A percentile compares a stretch with the other conserved stretches of the same genome.
Conservation (phyloP, 2,797 vertebrate genomes). For the Lateolabrax maculatus region DNA sequence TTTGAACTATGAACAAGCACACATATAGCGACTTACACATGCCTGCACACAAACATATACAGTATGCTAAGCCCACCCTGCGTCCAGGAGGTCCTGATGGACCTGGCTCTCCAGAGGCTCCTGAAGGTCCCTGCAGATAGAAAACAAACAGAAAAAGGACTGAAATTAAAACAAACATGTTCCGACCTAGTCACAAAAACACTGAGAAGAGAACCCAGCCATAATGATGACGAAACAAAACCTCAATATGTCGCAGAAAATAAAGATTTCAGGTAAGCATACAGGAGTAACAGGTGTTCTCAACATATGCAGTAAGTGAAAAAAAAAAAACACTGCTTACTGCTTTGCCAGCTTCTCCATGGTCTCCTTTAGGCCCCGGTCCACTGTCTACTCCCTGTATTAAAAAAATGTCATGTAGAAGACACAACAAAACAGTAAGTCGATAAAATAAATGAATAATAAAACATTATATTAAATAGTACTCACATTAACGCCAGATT, state of each 20-base stretch:
- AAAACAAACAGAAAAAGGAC: neutral
- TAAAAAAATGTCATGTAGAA: slow-evolving; percentile 17
- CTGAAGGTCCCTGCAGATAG: slow-evolving; percentile 89
- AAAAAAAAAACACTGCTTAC: slow-evolving; percentile 67
- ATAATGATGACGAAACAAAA: slow-evolving; percentile 9
- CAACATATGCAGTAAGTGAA: neutral
- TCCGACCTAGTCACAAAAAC: slow-evolving; percentile 2
- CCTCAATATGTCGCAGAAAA: slow-evolving; percentile 15
- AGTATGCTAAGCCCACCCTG: slow-evolving; percentile 83
- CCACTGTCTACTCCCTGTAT: slow-evolving; percentile 89
- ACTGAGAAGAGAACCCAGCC: neutral
- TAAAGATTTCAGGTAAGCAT: slow-evolving; percentile 18
- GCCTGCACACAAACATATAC: neutral
- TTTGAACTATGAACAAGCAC: slow-evolving; percentile 13
- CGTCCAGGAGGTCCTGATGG: slow-evolving; percentile 91
- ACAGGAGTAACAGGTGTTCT: neutral
- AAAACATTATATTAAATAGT: neutral
- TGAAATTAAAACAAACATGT: slow-evolving; percentile 15
- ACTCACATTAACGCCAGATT: slow-evolving; percentile 89
- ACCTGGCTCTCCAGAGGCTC: slow-evolving; percentile 93
- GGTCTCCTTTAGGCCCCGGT: slow-evolving; percentile 90
- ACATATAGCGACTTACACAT: neutral
- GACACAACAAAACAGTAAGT: neutral
- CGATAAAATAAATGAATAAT: neutral
- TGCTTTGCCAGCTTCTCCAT: slow-evolving; percentile 88